Conservation (phyloP, 2,113 vertebrate species). For the Caracal caracal region DNA sequence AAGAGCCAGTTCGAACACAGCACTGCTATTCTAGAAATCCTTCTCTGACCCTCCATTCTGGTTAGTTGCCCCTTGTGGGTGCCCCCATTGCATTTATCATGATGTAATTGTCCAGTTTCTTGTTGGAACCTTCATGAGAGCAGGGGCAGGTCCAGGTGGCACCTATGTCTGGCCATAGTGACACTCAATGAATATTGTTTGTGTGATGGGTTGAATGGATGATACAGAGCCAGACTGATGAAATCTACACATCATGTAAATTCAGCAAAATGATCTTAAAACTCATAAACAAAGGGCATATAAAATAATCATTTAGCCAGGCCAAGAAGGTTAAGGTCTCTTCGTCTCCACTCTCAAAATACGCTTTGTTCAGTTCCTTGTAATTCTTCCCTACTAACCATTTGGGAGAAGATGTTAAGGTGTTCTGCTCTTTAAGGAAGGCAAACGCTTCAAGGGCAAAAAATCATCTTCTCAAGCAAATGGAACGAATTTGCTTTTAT, state of each 20-base stretch:
- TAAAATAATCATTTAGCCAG: constrained; percentile 30
- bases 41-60: neutral
- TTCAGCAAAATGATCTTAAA: neutral
- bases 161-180: neutral
- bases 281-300: constrained; percentile 13
- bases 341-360: neutral
- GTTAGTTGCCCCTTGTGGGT: neutral
- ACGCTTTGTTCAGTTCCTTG: neutral
- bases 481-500: constrained; percentile 67
- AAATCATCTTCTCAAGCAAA: constrained; percentile 6
- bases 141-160: neutral
- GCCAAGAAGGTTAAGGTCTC: neutral
- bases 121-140: neutral
- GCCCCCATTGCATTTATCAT: neutral
- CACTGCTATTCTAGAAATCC: too few relatives aligned
- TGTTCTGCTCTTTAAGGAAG: constrained; percentile 19
- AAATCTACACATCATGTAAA: neutral
- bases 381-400: neutral
- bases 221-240: neutral
- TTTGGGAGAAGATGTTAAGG: constrained; percentile 22
- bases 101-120: neutral
- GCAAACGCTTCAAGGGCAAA: neutral
- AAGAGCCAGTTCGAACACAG: neutral
- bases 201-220: neutral
- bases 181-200: neutral